Conservation (phyloP, 2,888 invertebrate species). For the Drosophila setosimentum region DNA sequence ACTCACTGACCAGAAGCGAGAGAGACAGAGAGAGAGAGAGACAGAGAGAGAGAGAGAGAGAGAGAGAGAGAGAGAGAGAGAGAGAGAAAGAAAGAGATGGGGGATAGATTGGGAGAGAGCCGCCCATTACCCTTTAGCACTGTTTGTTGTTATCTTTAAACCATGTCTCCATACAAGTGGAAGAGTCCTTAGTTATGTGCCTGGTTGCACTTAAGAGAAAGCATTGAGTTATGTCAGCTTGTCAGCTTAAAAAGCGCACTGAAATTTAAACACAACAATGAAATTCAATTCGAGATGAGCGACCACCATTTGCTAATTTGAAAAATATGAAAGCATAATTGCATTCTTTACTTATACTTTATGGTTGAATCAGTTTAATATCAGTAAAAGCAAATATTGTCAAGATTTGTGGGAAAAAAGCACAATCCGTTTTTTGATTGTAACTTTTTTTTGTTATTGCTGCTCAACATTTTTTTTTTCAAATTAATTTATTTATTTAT, state of each 20-base stretch:
- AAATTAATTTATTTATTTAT: neutral
- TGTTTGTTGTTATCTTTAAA: conserved; percentile 21
- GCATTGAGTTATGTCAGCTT: conserved; percentile 33
- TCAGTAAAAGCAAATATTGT: conserved; percentile 13
- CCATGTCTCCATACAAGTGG: conserved; percentile 6
- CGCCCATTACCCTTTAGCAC: neutral
- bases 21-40: neutral
- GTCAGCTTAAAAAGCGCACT: conserved; percentile 40
- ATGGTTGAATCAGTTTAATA: conserved; percentile 3
- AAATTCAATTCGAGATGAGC: conserved; percentile 17
- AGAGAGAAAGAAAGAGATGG: neutral
- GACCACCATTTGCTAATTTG: conserved; percentile 16
- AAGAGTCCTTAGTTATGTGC: conserved; percentile 31
- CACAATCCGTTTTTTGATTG: neutral
- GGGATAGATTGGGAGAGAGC: neutral
- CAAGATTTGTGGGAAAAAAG: neutral
- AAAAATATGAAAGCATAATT: neutral
- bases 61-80: neutral
- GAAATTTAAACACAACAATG: conserved; percentile 38
- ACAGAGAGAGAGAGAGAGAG: neutral
- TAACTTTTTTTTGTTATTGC: neutral
- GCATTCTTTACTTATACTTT: neutral
- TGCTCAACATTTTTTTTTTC: neutral
- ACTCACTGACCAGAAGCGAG: conserved; percentile 15
- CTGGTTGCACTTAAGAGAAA: conserved; percentile 34